Conservation (phyloP, 2,888 invertebrate species). For the Cerastis rubricosa region DNA sequence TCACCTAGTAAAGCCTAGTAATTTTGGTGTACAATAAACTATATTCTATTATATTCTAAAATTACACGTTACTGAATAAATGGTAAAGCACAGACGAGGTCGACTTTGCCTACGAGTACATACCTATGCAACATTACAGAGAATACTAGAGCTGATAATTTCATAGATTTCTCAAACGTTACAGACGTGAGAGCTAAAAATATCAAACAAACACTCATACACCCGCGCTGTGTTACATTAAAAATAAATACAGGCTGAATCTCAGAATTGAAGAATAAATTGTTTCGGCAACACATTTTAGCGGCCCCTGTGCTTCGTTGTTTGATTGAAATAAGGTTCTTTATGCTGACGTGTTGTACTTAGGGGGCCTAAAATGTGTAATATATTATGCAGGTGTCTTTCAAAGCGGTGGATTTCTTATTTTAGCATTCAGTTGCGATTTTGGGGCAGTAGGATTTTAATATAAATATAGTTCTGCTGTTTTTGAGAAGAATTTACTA, state of each 20-base stretch:
- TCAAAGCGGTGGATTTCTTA: conserved; percentile 3
- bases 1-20: no score
- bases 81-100: neutral
- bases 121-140: conserved; percentile 27
- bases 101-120: neutral
- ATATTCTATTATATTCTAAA: neutral
- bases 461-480: neutral
- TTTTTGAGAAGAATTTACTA: neutral
- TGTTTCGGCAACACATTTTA: conserved; percentile 44
- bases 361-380: conserved; percentile 28
- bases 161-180: conserved; percentile 60
- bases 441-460: conserved; percentile 20
- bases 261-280: conserved; percentile 55
- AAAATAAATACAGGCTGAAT: conserved; percentile 67
- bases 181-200: conserved; percentile 64
- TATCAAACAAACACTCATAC: conserved; percentile 67
- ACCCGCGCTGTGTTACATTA: conserved; percentile 59
- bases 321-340: conserved; percentile 24
- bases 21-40: no score
- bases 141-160: conserved; percentile 52
- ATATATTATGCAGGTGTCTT: conserved; percentile 16
- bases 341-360: neutral
- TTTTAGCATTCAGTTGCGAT: conserved; percentile 9
- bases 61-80: neutral
- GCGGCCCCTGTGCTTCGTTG: conserved; percentile 19